Evolutionary conservation across 2,113 vertebrate species (phyloP), one percentile per base, ranked within the genome.

Genomic region (Cranoglanis bouderius): DNA sequence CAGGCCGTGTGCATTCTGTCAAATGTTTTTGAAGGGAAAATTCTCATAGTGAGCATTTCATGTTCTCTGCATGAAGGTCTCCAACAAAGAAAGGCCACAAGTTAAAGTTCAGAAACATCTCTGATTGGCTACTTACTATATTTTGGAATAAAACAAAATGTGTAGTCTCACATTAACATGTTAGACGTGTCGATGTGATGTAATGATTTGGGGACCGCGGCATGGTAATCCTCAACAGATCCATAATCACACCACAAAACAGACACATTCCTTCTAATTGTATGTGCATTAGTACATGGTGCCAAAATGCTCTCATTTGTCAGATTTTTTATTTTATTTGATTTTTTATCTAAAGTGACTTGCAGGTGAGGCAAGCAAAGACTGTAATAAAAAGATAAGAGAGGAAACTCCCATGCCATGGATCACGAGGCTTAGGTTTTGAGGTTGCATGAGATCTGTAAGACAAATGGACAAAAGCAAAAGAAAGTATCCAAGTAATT

Each of bases 1-100:
- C 91, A 55, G 51, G 87, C 77, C 40, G 80, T 93, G 90, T 91
- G 87, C 61, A 89, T 53, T 84, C 65, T 43, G 70, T 80, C 80
- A 63, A 43, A 63, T n/a, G n/a, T 43, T 7, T 18, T n/a, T 14
- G 6, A 51, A 13, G 5, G 9, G 26, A 67, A 61, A 2, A 26
- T 83, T 83, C 1, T 55, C 29, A 0, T 10, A 35, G 1, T 55
- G 6, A 19, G 51, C 5, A 35, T 82, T 21, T 57, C 29, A 81
- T 81, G 13, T 19, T 53, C 49, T 80, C 14, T 49, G 19, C 70
- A 40, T 43, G 19, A 43, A 74, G 72, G 24, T 43, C 49, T 77
- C 24, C 74, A 29, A 77, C 74, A 29, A 29, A 29, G 43, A 6
- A 77, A 43, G 19, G 35, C 7, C 7, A 24, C 70, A 74, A 78